A percentile compares a stretch with the other conserved stretches of the same genome.
phyloP scores from a whole-genome alignment of 2,797 vertebrate species.

The Gymnocypris eckloni region DNA sequence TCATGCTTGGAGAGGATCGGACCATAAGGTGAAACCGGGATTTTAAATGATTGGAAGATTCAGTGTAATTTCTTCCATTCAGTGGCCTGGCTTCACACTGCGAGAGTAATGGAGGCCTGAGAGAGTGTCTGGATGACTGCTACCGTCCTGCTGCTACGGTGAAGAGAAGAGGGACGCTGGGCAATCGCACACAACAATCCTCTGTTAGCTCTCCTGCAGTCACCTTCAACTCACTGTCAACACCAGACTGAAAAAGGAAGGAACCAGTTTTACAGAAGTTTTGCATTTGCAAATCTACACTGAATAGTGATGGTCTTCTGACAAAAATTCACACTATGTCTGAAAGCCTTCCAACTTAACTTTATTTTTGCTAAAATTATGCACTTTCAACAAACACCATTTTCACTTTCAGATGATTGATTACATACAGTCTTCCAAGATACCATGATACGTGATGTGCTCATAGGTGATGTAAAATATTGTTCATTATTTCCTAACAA shows the following conservation, averaged over 20 bases:
- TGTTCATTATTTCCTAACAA: neutral
- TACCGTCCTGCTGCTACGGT: constrained; percentile 68
- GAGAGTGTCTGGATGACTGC: constrained; percentile 68
- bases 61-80: constrained; percentile 80
- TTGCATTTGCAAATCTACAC: neutral
- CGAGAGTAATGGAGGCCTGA: constrained; percentile 77
- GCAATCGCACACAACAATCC: constrained; percentile 35
- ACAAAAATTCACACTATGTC: neutral
- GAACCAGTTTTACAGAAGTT: neutral
- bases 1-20: constrained; percentile 49
- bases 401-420: neutral
- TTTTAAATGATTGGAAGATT: constrained; percentile 83
- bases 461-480: neutral
- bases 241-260: neutral
- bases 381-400: neutral
- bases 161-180: constrained; percentile 64
- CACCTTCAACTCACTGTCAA: constrained; percentile 71
- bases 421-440: neutral
- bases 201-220: constrained; percentile 64
- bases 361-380: neutral
- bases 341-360: neutral
- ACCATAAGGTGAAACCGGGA: constrained; percentile 67
- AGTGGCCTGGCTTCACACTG: constrained; percentile 75
- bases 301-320: neutral
- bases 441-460: neutral